Conservation (phyloP, 2,797 vertebrate genomes). For the Leptodactylus fallax region DNA sequence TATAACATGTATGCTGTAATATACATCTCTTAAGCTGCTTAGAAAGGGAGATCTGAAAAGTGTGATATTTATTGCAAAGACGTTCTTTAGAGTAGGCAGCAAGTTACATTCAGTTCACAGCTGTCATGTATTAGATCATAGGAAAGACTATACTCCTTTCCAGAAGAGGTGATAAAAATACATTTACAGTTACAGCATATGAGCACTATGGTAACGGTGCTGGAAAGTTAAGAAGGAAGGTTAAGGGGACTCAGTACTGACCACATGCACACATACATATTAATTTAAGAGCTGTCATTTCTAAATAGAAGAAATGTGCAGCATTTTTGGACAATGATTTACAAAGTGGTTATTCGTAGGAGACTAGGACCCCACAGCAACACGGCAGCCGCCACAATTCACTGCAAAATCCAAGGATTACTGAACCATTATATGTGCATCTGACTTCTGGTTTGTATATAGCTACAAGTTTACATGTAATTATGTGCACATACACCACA, state of each 20-base stretch:
- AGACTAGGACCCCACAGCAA: neutral
- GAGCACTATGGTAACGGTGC: neutral
- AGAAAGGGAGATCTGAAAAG: neutral
- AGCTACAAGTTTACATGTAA: neutral
- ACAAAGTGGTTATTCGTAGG: neutral
- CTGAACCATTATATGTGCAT: neutral
- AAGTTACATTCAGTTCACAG: constrained; percentile 7
- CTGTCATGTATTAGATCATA: constrained; percentile 38
- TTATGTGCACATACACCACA: neutral
- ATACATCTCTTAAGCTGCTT: neutral
- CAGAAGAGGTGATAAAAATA: constrained; percentile 20
- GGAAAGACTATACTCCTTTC: constrained; percentile 31
- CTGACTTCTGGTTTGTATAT: neutral
- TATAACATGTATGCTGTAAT: constrained; percentile 12
- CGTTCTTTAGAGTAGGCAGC: neutral
- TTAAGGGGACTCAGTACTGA: neutral
- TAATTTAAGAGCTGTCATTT: neutral
- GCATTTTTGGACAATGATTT: neutral
- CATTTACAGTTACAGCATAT: constrained; percentile 7
- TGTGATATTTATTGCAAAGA: constrained; percentile 26
- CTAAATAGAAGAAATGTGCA: neutral
- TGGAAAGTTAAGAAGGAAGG: too few relatives aligned
- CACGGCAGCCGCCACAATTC: neutral
- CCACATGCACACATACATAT: too few relatives aligned
- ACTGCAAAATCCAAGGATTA: neutral